phyloP scores from a whole-genome alignment of 2,797 vertebrate genomes.

The Pagetopsis macropterus region DNA sequence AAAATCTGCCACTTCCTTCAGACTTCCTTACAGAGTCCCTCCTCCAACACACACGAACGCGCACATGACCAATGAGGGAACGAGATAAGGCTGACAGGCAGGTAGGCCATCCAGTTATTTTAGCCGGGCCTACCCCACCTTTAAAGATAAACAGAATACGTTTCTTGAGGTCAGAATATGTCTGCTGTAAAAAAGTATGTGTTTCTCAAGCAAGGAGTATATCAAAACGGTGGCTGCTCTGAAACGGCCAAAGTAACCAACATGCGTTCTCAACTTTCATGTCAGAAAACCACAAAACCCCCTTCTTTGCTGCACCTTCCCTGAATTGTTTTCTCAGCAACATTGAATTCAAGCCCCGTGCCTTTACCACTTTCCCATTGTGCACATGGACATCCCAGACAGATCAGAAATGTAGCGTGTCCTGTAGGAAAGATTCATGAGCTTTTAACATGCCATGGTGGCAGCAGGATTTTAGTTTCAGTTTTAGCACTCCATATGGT shows the following conservation, averaged over 20 bases:
- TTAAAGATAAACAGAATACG: not conserved
- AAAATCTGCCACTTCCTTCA: no score
- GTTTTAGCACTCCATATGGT: slow-evolving; percentile 88
- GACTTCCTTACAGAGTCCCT: no score
- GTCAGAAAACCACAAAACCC: slow-evolving; percentile 13
- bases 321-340: slow-evolving; percentile 33
- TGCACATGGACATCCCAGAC: slow-evolving; percentile 9
- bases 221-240: slow-evolving; percentile 16
- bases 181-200: slow-evolving; percentile 14
- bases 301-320: not conserved
- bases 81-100: no score
- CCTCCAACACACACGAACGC: no score
- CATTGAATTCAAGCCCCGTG: slow-evolving; percentile 32
- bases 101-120: no score
- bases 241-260: slow-evolving; percentile 18
- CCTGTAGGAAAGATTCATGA: slow-evolving; percentile 27
- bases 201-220: slow-evolving; percentile 9
- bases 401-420: slow-evolving; percentile 20
- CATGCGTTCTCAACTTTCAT: slow-evolving; percentile 10
- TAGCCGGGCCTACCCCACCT: no score
- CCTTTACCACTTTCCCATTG: slow-evolving; percentile 16
- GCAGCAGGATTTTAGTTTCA: slow-evolving; percentile 63
- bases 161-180: not conserved
- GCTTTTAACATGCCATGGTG: slow-evolving; percentile 38
- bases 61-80: no score